Conservation (phyloP, 2,113 vertebrate genomes). For the Bostrychus sinensis region DNA sequence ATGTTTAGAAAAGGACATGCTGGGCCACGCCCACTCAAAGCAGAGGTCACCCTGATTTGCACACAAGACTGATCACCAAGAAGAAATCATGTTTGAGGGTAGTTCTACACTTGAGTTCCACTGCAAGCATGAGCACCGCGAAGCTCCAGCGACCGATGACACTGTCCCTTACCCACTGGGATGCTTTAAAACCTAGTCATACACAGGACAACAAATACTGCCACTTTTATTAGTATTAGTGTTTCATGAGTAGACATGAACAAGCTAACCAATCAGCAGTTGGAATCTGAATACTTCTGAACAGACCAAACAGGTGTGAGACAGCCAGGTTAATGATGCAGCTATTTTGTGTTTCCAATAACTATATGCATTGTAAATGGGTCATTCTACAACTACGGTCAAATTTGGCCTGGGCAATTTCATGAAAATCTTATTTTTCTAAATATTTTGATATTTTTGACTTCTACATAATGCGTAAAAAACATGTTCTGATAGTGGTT, state of each 20-base stretch:
- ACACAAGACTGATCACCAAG: constrained; percentile 22
- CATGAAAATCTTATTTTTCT: no score
- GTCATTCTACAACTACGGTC: no score
- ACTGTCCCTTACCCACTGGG: no score
- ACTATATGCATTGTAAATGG: background rate
- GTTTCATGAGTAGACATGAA: constrained; percentile 16
- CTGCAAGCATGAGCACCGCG: no score
- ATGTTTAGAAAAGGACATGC: constrained; percentile 62
- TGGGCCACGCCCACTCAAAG: constrained; percentile 45
- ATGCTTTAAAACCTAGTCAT: no score
- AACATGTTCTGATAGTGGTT: no score
- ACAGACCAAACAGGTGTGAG: background rate
- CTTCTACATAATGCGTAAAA: no score
- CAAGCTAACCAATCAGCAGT: constrained; percentile 49
- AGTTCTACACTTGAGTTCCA: constrained; percentile 4
- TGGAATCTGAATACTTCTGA: constrained; percentile 16
- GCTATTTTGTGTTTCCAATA: background rate
- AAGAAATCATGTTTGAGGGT: constrained; percentile 15
- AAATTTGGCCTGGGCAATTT: no score
- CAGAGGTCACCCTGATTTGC: constrained; percentile 64
- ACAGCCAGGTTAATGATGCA: background rate
- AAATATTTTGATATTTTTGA: no score
- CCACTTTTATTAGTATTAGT: constrained; percentile 10
- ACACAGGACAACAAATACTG: background rate
- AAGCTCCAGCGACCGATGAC: no score